Evolutionary conservation across 2,888 invertebrate species (phyloP).

Genomic region (Melanostoma mellinum): DNA sequence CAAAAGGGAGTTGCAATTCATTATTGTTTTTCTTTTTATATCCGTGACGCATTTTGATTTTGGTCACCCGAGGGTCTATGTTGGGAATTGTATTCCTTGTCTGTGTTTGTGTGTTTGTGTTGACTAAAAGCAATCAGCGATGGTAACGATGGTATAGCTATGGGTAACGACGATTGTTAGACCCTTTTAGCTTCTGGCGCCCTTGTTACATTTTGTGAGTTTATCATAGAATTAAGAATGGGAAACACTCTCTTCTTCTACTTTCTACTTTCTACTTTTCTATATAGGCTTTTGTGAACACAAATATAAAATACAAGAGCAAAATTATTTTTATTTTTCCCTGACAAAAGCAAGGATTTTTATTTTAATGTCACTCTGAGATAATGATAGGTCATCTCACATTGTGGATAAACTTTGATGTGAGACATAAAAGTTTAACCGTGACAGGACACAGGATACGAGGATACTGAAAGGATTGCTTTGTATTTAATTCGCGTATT

Average conservation of each 20-base stretch:
- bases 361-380: conserved; percentile 44
- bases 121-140: conserved; percentile 65
- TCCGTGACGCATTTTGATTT: conserved; percentile 69
- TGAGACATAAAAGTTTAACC: conserved; percentile 58
- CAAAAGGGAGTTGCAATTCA: conserved; percentile 56
- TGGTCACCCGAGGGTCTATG: conserved; percentile 53
- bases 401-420: conserved; percentile 42
- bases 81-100: conserved; percentile 23
- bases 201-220: conserved; percentile 65
- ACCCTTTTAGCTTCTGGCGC: conserved; percentile 57
- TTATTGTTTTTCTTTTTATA: conserved; percentile 65
- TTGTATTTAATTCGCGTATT: conserved; percentile 48
- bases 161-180: conserved; percentile 30
- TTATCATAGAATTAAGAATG: conserved; percentile 66
- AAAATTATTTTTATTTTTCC: not conserved
- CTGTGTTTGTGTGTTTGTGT: conserved; percentile 34
- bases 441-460: conserved; percentile 1
- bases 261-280: no score
- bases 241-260: conserved; percentile 24
- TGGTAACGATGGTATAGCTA: conserved; percentile 20
- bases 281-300: conserved; percentile 25
- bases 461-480: conserved; percentile 24
- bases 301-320: no score
- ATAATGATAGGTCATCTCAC: conserved; percentile 66
- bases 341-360: not conserved